Base-by-base conservation (phyloP, 2,113 vertebrate genomes). In the Coracopsis vasa region DNA sequence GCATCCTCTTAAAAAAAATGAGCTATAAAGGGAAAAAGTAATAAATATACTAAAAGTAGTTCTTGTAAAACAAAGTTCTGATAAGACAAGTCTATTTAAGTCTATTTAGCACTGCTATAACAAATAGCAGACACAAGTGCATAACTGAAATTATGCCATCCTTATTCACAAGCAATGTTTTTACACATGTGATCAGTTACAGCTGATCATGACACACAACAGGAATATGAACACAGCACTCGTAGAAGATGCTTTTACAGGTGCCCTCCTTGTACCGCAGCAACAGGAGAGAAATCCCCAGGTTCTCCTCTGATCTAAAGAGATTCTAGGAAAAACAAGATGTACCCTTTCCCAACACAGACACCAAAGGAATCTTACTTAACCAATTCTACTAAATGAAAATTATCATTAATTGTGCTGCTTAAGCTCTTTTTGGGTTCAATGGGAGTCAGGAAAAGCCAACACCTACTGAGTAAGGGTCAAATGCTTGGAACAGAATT, bases 231-330 rank as follows among this genome's bases (percentile, higher is more conserved):
- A 60, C 20, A 16, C 44, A 33, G 1, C 11, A 4, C 19, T 39
- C 4, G 0, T 4, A 41, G n/a, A 56, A 25, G 7, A 11, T 8
- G 18, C 41, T 41, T 28, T 42, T 8, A 16, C 1, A 1, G 44
- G 33, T 39, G 18, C 19, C 51, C 47, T 82, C 35, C 37, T 41
- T 70, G 50, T 5, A 42, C 50, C 35, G 45, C 74, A 48, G 66
- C 61, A 71, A 50, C 51, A 56, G 0, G 1, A 45, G 29, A 77
- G 37, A 61, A 77, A 33, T 2, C 16, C 17, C 20, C 42, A 37
- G 19, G 9, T 1, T 62, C 31, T 85, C 25, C 74, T 45, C 60
- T 47, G 15, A 39, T 8, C 39, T 5, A 39, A 44, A 86, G 12
- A 47, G 29, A 27, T 29, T 45, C 72, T 20, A 25, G 14, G 7